A percentile compares a stretch with the other conserved stretches of the same genome.
Conservation (phyloP, 2,113 vertebrate species). For the Pelecanoides urinatrix region DNA sequence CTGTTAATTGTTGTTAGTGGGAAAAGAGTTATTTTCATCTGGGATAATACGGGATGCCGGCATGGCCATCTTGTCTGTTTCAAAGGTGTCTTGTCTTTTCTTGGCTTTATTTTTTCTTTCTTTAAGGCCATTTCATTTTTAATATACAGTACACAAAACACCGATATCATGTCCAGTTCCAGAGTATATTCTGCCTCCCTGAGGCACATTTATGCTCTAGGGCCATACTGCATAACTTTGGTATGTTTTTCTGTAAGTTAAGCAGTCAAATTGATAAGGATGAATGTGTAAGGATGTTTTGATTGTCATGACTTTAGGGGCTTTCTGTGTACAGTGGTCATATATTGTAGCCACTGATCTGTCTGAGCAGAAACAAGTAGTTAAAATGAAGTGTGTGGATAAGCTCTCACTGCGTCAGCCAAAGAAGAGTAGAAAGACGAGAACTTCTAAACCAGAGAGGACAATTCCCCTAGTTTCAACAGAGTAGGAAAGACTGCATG, state of each 20-base stretch:
- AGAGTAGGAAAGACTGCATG: too few relatives aligned
- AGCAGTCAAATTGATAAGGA: neutral
- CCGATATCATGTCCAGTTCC: rapidly evolving
- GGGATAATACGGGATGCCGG: neutral
- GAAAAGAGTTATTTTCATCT: neutral
- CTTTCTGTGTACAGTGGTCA: neutral
- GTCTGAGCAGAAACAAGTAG: neutral
- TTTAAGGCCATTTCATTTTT: neutral
- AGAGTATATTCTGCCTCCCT: neutral
- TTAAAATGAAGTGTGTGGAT: neutral
- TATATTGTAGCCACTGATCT: neutral
- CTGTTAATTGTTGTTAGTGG: slow-evolving; percentile 10
- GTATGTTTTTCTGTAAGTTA: neutral
- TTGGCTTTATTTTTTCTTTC: neutral
- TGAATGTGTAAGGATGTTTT: neutral
- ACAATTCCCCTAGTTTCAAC: neutral
- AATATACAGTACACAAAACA: neutral
- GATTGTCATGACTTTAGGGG: neutral
- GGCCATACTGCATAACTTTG: neutral
- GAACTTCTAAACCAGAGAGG: neutral
- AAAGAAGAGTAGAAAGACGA: neutral
- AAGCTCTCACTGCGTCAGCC: neutral
- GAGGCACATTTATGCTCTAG: neutral
- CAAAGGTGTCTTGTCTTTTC: neutral
- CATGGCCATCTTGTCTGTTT: neutral